phyloP scores from a whole-genome alignment of 2,888 invertebrate species.

The Microctonus aethiopoides region DNA sequence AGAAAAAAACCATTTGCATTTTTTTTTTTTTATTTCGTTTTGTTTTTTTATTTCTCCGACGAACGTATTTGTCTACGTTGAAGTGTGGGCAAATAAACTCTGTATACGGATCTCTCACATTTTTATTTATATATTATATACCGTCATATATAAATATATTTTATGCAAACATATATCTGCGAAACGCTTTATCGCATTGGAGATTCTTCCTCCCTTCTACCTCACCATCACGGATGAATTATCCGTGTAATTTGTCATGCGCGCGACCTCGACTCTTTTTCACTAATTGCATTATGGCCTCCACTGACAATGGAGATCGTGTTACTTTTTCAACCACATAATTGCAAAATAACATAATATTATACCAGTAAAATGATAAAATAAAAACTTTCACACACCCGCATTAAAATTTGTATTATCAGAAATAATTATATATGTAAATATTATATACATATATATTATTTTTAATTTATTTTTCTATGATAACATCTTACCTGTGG shows the following conservation, averaged over 20 bases:
- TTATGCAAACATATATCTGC: background rate
- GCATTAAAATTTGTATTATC: constrained; percentile 8
- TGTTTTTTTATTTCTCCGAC: constrained; percentile 1
- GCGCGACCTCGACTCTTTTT: constrained; percentile 39
- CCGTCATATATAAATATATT: background rate
- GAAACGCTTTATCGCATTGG: constrained; percentile 17
- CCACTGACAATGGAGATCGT: constrained; percentile 40
- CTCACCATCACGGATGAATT: constrained; percentile 7
- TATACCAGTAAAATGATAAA: background rate
- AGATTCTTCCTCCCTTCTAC: background rate
- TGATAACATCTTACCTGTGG: constrained; percentile 49
- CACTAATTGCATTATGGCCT: constrained; percentile 40
- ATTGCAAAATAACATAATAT: constrained; percentile 10
- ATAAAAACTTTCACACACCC: constrained; percentile 15
- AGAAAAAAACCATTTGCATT: constrained; percentile 20
- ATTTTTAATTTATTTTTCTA: background rate
- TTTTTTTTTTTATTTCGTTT: background rate
- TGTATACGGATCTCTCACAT: background rate
- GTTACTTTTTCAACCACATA: constrained; percentile 30
- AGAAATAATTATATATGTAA: background rate
- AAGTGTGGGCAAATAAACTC: background rate
- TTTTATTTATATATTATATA: background rate
- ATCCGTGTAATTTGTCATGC: constrained; percentile 21
- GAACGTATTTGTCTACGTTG: background rate
- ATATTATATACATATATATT: background rate